Evolutionary conservation across 2,888 invertebrate species (phyloP), one percentile per base, ranked within the genome.

Genomic region (Ypsolopha scabrella): DNA sequence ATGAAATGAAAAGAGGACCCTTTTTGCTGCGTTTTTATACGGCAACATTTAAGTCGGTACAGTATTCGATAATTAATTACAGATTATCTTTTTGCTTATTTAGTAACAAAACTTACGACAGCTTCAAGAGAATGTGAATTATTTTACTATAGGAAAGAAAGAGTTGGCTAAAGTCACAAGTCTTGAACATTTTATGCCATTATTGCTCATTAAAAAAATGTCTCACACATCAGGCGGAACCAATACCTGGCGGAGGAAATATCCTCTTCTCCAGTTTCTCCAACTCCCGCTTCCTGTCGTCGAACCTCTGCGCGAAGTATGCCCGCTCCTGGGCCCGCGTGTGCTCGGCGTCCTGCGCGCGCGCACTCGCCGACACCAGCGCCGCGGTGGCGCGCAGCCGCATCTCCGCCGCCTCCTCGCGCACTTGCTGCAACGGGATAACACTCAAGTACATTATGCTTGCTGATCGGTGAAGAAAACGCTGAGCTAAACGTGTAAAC

Each of bases 201-300:
- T 24, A 24, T 24, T 24, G 24, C 24, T 24, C 2, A 4, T 24
- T 24, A 3, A 24, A 2, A 24, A 24, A 24, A 24, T 11, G 9
- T 37, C 7, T 48, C 11, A 4, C 13, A 39, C 36, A 4, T 3
- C 47, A 4, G 35, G 6, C 39, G n/a, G n/a, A 24, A 10, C 9
- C 34, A 6, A 51, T 45, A 79, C 83, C 61, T 54, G 78, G 71
- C 1, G 90, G 88, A 9, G 93, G 90, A 63, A 94, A 94, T 48
- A 94, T 90, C 63, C 92, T 88, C 56, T 93, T 90, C 63, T 95
- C 95, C 53, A 95, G 75, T 51, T 91, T 89, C 68, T 95, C 94
- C 14, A 95, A 69, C 60, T 95, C 94, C 13, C 88, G 70, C 63
- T 90, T 91, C 7, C 93, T 83, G 51, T 92, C 92, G 34, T 90